phyloP scores from a whole-genome alignment of 1,140 invertebrate genomes.

The Calliopsis andreniformis region DNA sequence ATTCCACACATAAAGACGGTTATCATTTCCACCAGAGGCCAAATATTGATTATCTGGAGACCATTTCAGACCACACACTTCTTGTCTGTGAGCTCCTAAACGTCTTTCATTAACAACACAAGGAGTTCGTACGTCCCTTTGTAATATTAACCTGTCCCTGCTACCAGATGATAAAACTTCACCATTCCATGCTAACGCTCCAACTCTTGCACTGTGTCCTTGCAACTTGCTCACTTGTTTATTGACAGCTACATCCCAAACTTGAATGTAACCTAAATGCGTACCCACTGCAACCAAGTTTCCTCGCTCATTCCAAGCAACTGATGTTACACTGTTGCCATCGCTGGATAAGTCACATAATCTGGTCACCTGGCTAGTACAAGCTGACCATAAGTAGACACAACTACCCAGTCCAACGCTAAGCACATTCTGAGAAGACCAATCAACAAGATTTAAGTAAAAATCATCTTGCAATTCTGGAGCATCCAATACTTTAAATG shows the following conservation, averaged over 20 bases:
- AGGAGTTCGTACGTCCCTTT: slow-evolving; percentile 96
- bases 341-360: slow-evolving; percentile 97
- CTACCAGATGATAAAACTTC: slow-evolving; percentile 98
- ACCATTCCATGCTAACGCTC: slow-evolving; percentile 98
- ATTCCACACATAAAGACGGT: slow-evolving; percentile 99
- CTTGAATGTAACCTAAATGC: slow-evolving; percentile 97
- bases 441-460: slow-evolving; percentile 99
- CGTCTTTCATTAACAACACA: slow-evolving; percentile 88
- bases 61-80: slow-evolving; percentile 99
- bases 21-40: slow-evolving; percentile 99
- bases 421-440: slow-evolving; percentile 99
- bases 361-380: slow-evolving; percentile 98
- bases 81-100: slow-evolving; percentile 96
- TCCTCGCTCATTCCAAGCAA: slow-evolving; percentile 99
- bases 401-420: slow-evolving; percentile 99
- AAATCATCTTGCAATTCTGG: slow-evolving; percentile 99
- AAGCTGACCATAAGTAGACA: slow-evolving; percentile 99
- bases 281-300: slow-evolving; percentile 98
- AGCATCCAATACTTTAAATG: slow-evolving; percentile 98
- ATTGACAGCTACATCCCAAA: slow-evolving; percentile 98
- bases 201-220: slow-evolving; percentile 95
- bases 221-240: slow-evolving; percentile 95
- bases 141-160: slow-evolving; percentile 95
- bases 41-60: slow-evolving; percentile 99
- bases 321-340: slow-evolving; percentile 97